Conservation (phyloP, 2,797 vertebrate species). For the Myotis vivesi region DNA sequence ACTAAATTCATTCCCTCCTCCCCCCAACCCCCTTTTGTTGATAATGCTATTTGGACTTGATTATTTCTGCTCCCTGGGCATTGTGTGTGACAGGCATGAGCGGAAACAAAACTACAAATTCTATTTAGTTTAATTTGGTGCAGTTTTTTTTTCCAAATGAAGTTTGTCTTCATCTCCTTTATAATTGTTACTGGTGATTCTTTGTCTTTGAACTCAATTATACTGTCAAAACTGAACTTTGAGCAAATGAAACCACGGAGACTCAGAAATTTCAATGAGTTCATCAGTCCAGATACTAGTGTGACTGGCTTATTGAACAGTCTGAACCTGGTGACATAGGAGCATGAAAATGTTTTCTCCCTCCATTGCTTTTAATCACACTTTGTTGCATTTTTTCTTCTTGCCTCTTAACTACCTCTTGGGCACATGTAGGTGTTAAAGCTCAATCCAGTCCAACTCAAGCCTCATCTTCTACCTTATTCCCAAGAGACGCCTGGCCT, state of each 20-base stretch:
- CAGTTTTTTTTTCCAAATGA: constrained; percentile 28
- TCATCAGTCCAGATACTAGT: background rate
- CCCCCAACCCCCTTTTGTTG: background rate
- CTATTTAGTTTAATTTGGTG: constrained; percentile 43
- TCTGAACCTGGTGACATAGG: background rate
- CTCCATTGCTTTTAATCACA: background rate
- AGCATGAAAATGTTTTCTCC: background rate
- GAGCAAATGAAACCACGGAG: constrained; percentile 9
- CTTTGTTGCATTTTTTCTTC: background rate
- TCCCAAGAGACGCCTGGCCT: background rate
- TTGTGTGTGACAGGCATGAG: background rate
- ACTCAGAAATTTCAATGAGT: constrained; percentile 6
- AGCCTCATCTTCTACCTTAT: background rate
- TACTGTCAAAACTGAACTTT: background rate
- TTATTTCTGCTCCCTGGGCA: background rate
- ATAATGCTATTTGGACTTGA: constrained; percentile 14
- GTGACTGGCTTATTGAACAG: background rate
- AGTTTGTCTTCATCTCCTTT: constrained; percentile 37
- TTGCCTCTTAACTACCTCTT: background rate
- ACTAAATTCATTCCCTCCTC: background rate
- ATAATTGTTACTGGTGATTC: background rate
- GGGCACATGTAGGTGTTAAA: background rate
- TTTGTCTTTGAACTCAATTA: constrained; percentile 49
- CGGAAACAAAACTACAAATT: constrained; percentile 39
- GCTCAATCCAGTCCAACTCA: background rate